Evolutionary conservation across 2,888 invertebrate genomes (phyloP), one percentile per base, ranked within the genome.

Genomic region (Cheilosia grossa): DNA sequence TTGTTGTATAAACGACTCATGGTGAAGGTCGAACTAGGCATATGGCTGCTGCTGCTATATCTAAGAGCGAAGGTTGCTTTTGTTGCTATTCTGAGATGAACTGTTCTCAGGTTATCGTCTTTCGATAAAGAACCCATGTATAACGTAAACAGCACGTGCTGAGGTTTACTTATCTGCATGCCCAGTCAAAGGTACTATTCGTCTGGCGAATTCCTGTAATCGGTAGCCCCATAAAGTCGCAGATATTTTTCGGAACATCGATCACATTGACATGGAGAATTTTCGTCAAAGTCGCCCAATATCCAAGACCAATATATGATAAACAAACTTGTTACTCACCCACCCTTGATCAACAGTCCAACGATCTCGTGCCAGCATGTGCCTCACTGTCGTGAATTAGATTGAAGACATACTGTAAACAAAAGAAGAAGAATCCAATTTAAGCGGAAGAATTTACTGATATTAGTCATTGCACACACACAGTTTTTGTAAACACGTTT

Each of bases 381-480:
- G 37, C 17, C 13, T 15, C 15, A 15, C 17, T 47, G 47, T 37
- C 40, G 15, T 13, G 15, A 42, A 19, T n/a, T 42, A 72, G 42
- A 61, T 61, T n/a, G 42, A 72, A 30, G 30, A 37, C 40, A 58
- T 6, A 6, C 21, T 51, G 19, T 5, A 21, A 51, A 4, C 27
- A 24, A 51, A 53, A 30, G 51, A 24, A 17, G 15, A 27, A 27
- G 27, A 72, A 61, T 37, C 24, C 0, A 27, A 47, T 56, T 33
- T 54, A 30, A 24, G 42, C 72, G 51, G 51, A 72, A 61, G 61
- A 72, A 42, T 42, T 61, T 53, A 42, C 40, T 13, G n/a, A 53
- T 53, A 15, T 27, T 42, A 24, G n/a, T 19, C 15, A 37, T 21
- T 9, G 40, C 27, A 61, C n/a, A 27, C 6, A 6, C 27, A 27